phyloP scores from a whole-genome alignment of 2,888 invertebrate genomes.

The Choristoneura rosaceana region DNA sequence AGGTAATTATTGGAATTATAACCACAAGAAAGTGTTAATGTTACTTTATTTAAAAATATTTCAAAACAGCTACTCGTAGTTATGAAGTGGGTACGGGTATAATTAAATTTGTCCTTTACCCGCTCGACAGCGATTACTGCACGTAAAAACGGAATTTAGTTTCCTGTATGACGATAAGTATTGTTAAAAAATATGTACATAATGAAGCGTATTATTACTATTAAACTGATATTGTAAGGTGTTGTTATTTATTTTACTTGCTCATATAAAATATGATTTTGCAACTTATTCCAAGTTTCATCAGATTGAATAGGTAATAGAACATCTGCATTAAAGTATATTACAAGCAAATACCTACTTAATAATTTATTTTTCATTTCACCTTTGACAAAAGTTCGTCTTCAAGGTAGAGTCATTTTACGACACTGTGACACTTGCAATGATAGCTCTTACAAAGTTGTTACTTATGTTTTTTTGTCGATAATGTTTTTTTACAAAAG shows the following conservation, averaged over 20 bases:
- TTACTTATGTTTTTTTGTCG: no score
- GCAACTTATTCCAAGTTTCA: background rate
- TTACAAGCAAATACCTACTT: no score
- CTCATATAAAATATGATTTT: background rate
- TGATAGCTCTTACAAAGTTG: no score
- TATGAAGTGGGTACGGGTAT: background rate
- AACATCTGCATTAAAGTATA: background rate
- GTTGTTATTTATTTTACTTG: background rate
- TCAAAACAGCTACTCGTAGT: background rate
- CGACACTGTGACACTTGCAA: no score
- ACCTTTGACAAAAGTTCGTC: no score
- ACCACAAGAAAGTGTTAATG: background rate
- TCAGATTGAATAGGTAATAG: background rate
- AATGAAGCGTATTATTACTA: slow-evolving; percentile 1
- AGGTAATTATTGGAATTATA: background rate
- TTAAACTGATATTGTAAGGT: background rate
- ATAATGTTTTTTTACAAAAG: no score
- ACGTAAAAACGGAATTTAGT: slow-evolving; percentile 9
- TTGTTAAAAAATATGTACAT: background rate
- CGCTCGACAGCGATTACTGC: background rate
- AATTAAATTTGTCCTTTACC: background rate
- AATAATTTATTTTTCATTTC: no score
- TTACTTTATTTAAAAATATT: no score
- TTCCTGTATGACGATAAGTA: slow-evolving; percentile 1
- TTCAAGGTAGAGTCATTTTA: no score